Conservation (phyloP, 2,797 vertebrate genomes). For the Furcifer pardalis region DNA sequence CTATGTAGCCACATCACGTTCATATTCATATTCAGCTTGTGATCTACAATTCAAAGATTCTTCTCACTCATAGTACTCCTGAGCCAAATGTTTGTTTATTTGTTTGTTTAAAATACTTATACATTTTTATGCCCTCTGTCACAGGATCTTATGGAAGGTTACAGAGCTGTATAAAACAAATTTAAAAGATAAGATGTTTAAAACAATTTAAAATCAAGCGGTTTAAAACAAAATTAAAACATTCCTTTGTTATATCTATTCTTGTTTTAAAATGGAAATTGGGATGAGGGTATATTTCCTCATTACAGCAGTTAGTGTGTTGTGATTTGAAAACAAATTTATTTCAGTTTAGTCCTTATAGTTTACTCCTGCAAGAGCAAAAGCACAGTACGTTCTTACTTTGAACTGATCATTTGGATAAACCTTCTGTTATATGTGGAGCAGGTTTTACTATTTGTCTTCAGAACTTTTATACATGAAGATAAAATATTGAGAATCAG, state of each 20-base stretch:
- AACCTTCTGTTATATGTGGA: background rate
- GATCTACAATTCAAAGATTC: no score
- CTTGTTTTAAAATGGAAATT: background rate
- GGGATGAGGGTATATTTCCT: background rate
- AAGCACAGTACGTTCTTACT: background rate
- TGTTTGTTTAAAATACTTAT: no score
- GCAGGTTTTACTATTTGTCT: constrained; percentile 13
- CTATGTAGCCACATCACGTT: no score
- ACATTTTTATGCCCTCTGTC: no score
- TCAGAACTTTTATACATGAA: constrained; percentile 4
- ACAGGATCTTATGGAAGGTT: no score
- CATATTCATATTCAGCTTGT: no score
- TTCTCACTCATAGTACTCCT: no score
- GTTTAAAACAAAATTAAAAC: background rate
- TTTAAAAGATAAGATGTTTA: no score
- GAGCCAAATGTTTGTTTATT: no score
- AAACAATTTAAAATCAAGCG: no score
- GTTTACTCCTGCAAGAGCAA: background rate
- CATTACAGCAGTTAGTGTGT: background rate
- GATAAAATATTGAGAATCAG: constrained; percentile 8
- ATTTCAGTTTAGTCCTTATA: background rate
- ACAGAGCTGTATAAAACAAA: no score
- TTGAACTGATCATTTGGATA: background rate
- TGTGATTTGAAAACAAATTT: background rate
- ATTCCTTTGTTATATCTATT: background rate